Evolutionary conservation across 1,140 invertebrate species (phyloP).

Genomic region (Trinorchestia longiramus): DNA sequence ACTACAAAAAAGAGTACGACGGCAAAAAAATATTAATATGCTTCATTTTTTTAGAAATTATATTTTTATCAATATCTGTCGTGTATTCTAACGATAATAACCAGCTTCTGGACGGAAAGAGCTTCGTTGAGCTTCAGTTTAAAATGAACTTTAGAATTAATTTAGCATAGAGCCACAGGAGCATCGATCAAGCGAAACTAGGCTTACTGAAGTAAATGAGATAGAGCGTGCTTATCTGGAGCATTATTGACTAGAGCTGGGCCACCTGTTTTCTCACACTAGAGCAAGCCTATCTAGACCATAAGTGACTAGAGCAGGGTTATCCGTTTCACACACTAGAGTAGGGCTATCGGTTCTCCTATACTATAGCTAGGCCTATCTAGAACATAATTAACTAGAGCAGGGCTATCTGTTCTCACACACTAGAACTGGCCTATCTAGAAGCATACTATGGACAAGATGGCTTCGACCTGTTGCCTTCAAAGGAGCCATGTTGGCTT

Average conservation of each 20-base stretch:
- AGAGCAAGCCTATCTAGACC: constrained; percentile 8
- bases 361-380: too few species aligned
- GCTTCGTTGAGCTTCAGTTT: not conserved
- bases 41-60: not conserved
- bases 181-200: not conserved
- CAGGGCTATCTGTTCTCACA: constrained; percentile 6
- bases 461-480: constrained; percentile 33
- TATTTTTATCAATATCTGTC: not conserved
- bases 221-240: not conserved
- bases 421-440: not conserved
- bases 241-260: not conserved
- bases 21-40: not conserved
- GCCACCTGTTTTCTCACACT: not conserved
- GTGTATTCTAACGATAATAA: not conserved
- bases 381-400: too few species aligned
- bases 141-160: not conserved
- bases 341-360: too few species aligned
- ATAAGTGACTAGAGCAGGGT: too few species aligned
- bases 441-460: constrained; percentile 35
- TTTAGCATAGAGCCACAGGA: not conserved
- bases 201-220: not conserved
- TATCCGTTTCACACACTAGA: too few species aligned
- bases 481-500: constrained; percentile 36
- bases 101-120: not conserved
- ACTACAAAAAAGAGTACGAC: not conserved